Conservation (phyloP, 2,797 vertebrate species). For the Buphagus erythrorhynchus region DNA sequence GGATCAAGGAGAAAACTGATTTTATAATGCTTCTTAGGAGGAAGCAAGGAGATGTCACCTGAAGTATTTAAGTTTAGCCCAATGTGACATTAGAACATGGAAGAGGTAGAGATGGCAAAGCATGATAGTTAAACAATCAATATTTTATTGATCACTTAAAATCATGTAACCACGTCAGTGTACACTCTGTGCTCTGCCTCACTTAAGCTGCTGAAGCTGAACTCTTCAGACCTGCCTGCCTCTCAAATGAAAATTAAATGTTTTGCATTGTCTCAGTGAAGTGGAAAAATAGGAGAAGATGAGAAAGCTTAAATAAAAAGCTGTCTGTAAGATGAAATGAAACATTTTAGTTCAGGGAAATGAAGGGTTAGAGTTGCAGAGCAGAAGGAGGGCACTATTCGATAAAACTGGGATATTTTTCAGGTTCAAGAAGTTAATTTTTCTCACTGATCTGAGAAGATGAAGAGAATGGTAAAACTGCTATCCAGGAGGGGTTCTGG, state of each 20-base stretch:
- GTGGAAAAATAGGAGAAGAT: neutral
- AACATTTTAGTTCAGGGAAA: neutral
- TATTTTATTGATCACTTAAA: slow-evolving; percentile 18
- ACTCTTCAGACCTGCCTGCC: neutral
- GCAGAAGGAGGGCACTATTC: neutral
- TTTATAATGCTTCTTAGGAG: neutral
- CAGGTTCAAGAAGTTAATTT: neutral
- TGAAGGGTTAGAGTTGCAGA: neutral
- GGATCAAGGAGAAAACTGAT: neutral
- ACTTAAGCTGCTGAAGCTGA: neutral
- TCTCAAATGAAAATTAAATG: neutral
- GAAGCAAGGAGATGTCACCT: neutral
- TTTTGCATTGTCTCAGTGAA: neutral
- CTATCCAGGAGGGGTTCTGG: rapidly evolving
- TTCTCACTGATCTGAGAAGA: neutral
- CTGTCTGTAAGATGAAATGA: neutral
- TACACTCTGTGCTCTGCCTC: neutral
- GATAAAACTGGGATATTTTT: neutral
- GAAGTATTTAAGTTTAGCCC: neutral
- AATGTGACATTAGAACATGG: neutral
- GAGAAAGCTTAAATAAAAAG: neutral
- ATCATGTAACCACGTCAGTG: rapidly evolving
- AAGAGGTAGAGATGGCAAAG: neutral
- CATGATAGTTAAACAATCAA: neutral
- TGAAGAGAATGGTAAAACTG: neutral